Evolutionary conservation across 1,140 invertebrate species (phyloP), one percentile per base, ranked within the genome.

Genomic region (Phthorimaea operculella): DNA sequence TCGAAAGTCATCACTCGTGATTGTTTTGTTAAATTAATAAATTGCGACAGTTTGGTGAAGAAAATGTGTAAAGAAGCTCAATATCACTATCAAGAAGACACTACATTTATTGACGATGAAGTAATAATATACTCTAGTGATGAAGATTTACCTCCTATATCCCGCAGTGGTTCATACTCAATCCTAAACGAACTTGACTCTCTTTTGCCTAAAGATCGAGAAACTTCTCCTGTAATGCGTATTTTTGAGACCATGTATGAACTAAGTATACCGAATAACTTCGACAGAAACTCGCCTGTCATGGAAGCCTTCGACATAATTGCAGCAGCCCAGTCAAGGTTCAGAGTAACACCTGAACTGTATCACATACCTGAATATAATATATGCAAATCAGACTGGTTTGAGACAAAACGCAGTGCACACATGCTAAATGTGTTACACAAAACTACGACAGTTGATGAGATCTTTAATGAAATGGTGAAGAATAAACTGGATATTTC

Each of bases 21-120:
- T 21, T 81, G 76, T 68, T 72, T 57, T 63, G 64, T 81, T 17
- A 68, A 62, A 52, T 58, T 81, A 54, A 36, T 68, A 34, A 72
- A 70, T 57, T 79, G 72, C 58, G 79, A 82, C 52, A 33, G 52
- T 5, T 8, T 55, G 11, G n/a, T 55, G 33, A 50, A 57, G 34
- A 59, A 57, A 57, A 47, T 39, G 21, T 39, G 36, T 12, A 39
- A 9, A 39, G 3, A 2, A 39, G 10, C 10, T 12, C 3, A 39
- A 39, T 12, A 2, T 12, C 3, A 39, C 3, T 12, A 2, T 39
- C 36, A 10, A 10, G 36, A 39, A 3, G 36, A 39, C 36, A 39
- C 1, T 5, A 39, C 10, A 39, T 3, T 1, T 4, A 39, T 10
- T 39, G 36, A 39, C 36, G 36, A 12, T 12, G 36, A 39, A 39